Evolutionary conservation across 1,140 invertebrate genomes (phyloP), one percentile per base, ranked within the genome.

Genomic region (Thaumatotibia leucotreta): DNA sequence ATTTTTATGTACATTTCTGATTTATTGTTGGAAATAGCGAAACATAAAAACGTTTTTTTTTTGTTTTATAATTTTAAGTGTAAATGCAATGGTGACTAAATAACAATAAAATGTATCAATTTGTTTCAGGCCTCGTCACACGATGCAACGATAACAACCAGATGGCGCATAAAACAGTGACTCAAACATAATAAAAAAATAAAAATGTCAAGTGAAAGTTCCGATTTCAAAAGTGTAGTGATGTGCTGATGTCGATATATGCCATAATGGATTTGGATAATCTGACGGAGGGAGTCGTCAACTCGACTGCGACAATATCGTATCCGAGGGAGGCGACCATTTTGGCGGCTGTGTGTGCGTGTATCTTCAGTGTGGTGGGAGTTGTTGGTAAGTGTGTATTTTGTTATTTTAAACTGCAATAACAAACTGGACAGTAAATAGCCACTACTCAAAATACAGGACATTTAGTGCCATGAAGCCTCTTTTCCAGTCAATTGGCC

Each of bases 361-460:
- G 96, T 72, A 84, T 97, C 49, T 97, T 97, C 91, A 95, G 94
- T 78, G 84, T 96, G 58, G 90, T 97, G 45, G 96, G 96, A 68
- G 92, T 97, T 70, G 88, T 95, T 61, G 96, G 96, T 97, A 92
- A 92, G 89, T 89, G 62, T 62, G 1, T 45, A 62, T 61, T 24
- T 9, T 2, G n/a, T 63, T 63, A 20, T 35, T 63, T 35, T 63
- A 17, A 39, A 9, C 39, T n/a, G n/a, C n/a, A n/a, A n/a, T n/a
- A n/a, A n/a, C n/a, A n/a, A n/a, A n/a, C n/a, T n/a, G n/a, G n/a
- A n/a, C n/a, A n/a, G n/a, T n/a, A n/a, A n/a, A n/a, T n/a, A n/a
- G n/a, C n/a, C n/a, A n/a, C n/a, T n/a, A n/a, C n/a, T n/a, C n/a
- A n/a, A n/a, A n/a, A n/a, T n/a, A n/a, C n/a, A n/a, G n/a, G n/a